Evolutionary conservation across 2,888 invertebrate species (phyloP), one percentile per base, ranked within the genome.

Genomic region (Ochropacha duplaris): DNA sequence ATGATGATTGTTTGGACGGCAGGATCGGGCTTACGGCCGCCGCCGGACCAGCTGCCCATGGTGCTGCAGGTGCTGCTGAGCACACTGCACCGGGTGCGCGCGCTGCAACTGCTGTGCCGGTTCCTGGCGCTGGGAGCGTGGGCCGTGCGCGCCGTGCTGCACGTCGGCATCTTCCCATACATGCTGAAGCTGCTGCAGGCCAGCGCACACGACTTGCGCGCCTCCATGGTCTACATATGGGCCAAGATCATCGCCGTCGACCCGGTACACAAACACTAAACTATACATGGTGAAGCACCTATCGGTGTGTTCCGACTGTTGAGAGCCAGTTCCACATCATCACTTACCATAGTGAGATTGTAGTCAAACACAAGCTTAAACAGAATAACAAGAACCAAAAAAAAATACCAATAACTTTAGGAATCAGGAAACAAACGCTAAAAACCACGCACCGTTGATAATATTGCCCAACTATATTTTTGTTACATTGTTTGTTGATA

Each of bases 111-210:
- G 65, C 94, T 99, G 51, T 98, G 98, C 56, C 95, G 95, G 57
- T 99, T 99, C 92, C 94, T 99, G 60, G 98, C 99, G 88, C 94
- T 99, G 62, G 99, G 99, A 50, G 96, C 78, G 56, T 78, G 83
- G 79, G 99, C 99, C 14, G 99, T 99, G 50, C 98, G 98, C 87
- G 94, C 98, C 69, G 99, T 99, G 56, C 94, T 99, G 24, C 97
- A 97, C 57, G 99, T 99, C 51, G 99, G 99, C 71, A 99, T 99
- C 82, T 99, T 99, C 89, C 99, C 99, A 0, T 99, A 99, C 88
- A 99, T 99, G 74, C 94, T 99, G 57, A 99, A 99, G 90, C 92
- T 99, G 71, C 94, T 99, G 73, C 99, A 99, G 91, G 98, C 98
- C 73, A 97, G 97, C 64, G 98, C 98, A 3, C 95, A 95, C 72